phyloP scores from a whole-genome alignment of 2,797 vertebrate genomes.

The Platalea minor region DNA sequence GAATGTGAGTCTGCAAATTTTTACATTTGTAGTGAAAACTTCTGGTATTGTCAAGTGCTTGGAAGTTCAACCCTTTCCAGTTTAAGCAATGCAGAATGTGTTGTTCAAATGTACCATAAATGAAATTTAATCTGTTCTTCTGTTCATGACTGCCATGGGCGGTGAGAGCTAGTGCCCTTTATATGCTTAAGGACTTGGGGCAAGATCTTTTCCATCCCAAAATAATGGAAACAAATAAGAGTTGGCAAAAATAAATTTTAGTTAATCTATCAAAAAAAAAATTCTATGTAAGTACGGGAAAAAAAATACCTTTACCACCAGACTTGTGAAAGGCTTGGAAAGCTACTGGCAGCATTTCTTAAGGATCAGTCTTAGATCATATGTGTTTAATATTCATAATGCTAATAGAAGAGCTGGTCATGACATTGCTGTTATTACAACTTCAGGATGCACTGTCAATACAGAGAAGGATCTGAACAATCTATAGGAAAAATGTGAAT shows the following conservation, averaged over 20 bases:
- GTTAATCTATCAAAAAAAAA: neutral
- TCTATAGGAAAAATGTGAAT: neutral
- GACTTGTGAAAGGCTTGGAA: neutral
- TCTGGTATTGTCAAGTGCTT: neutral
- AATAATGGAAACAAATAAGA: neutral
- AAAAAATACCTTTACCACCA: neutral
- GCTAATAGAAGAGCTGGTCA: neutral
- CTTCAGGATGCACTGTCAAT: neutral
- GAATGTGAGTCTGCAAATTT: neutral
- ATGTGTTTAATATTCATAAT: neutral
- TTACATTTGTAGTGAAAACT: neutral
- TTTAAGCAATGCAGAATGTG: neutral
- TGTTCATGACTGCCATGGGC: neutral
- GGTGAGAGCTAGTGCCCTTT: neutral
- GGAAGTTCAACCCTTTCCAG: neutral
- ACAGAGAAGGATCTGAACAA: neutral
- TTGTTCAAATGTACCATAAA: neutral
- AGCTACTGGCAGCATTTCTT: neutral
- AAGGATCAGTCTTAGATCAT: neutral
- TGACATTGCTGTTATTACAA: neutral
- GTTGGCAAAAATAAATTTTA: neutral
- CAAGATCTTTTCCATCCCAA: neutral
- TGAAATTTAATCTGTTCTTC: neutral
- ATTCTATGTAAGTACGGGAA: neutral
- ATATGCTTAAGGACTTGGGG: neutral